Conservation (phyloP, 2,113 vertebrate genomes). For the Corydoras maculifer region DNA sequence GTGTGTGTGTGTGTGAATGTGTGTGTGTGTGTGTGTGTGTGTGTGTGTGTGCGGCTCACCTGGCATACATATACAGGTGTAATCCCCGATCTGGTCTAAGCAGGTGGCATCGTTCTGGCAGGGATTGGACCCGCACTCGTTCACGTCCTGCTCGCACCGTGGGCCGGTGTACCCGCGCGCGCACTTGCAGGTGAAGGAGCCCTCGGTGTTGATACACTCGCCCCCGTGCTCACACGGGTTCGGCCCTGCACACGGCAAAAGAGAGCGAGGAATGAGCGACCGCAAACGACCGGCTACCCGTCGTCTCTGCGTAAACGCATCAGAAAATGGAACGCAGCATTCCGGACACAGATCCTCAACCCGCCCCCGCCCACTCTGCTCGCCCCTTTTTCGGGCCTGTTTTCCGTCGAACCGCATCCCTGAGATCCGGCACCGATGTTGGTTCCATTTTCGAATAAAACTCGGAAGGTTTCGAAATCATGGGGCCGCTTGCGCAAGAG, state of each 20-base stretch:
- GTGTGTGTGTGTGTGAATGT: slow-evolving; percentile 17
- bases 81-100: slow-evolving; percentile 80
- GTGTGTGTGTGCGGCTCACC: slow-evolving; percentile 50
- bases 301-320: too few relatives aligned
- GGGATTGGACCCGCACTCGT: slow-evolving; percentile 75
- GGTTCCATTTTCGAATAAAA: too few relatives aligned
- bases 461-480: too few relatives aligned
- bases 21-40: neutral
- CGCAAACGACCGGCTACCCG: too few relatives aligned
- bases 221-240: slow-evolving; percentile 83
- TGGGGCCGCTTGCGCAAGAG: too few relatives aligned
- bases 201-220: slow-evolving; percentile 77
- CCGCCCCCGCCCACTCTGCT: too few relatives aligned
- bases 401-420: too few relatives aligned
- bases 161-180: slow-evolving; percentile 71
- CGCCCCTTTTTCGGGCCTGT: too few relatives aligned
- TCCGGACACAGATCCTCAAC: too few relatives aligned
- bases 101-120: slow-evolving; percentile 84
- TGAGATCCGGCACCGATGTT: too few relatives aligned
- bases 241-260: slow-evolving; percentile 56
- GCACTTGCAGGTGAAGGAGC: slow-evolving; percentile 79
- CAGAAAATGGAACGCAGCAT: too few relatives aligned
- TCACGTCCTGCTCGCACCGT: slow-evolving; percentile 80
- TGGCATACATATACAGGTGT: slow-evolving; percentile 83
- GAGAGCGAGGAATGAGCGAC: neutral